Base-by-base conservation (phyloP, 2,113 vertebrate genomes). In the Helogale parvula region DNA sequence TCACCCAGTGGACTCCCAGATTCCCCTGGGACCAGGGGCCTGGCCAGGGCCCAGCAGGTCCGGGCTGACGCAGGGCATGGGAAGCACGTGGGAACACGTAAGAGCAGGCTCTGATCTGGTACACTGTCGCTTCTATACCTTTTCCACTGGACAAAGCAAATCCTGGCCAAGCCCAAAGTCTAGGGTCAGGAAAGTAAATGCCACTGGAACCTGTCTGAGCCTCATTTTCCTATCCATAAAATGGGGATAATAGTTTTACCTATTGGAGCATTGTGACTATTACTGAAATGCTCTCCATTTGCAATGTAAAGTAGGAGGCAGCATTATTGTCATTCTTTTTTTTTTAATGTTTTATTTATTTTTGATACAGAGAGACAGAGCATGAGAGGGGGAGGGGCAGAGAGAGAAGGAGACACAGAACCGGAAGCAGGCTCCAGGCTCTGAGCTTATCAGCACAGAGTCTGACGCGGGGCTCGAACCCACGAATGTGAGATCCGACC, bases 151-250 rank as follows among this genome's bases (percentile, higher is more conserved):
- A 74, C 50, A 54, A 45, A 85, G 63, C 31, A n/a, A 25, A 29
- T 31, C 41, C 60, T 76, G 66, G 41, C 79, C 71, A 81, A 25
- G 19, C 25, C 71, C 68, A 66, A 80, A 93, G 85, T 87, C 74
- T 33, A 57, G 52, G 21, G 2, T 63, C 74, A 45, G 29, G 35
- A 31, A 66, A 84, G 35, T 57, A 47, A 79, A 71, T 6, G 21
- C 41, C 3, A 41, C 65, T 50, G 74, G 86, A 57, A 95, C 60
- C 14, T 87, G 41, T 82, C 31, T 23, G 27, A 69, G 27, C 71
- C 71, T 97, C 52, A 14, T 87, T 89, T 89, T 45, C 50, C 90
- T 72, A 35, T 85, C 66, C n/a, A 25, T 69, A 88, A 92, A 66
- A 63, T 50, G 15, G 23, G 17, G 10, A 47, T 57, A 54, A 60